Percentiles rank a stretch among this genome's conserved stretches.
phyloP scores from a whole-genome alignment of 2,113 vertebrate species.

The Narcine bancroftii region DNA sequence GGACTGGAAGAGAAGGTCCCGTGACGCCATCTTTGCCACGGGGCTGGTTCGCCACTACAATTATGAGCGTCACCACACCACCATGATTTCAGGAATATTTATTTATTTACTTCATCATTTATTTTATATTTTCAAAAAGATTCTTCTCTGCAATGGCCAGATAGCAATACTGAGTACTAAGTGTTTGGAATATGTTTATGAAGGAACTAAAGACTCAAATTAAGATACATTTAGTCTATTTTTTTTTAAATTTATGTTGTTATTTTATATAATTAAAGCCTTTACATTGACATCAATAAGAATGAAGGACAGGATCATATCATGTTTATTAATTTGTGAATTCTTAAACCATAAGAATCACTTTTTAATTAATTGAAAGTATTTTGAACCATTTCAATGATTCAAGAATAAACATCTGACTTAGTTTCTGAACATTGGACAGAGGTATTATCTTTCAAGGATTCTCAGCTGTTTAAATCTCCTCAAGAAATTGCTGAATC shows the following conservation, averaged over 20 bases:
- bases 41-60: too few relatives aligned
- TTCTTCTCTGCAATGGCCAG: not conserved
- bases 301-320: not conserved
- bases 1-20: too few relatives aligned
- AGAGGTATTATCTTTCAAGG: not conserved
- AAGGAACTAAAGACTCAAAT: not conserved
- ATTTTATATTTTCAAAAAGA: not conserved
- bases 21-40: too few relatives aligned
- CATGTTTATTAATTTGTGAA: not conserved
- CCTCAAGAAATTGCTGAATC: not conserved
- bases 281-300: not conserved
- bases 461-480: not conserved
- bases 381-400: not conserved
- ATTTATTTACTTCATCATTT: not conserved
- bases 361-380: not conserved
- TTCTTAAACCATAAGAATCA: not conserved
- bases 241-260: not conserved
- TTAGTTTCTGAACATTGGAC: not conserved
- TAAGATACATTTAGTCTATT: not conserved
- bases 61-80: too few relatives aligned
- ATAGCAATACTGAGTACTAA: not conserved
- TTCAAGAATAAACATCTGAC: not conserved
- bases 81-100: not conserved
- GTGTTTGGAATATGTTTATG: not conserved
- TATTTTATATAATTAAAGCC: not conserved